Evolutionary conservation across 2,888 invertebrate species (phyloP), one percentile per base, ranked within the genome.

Genomic region (Operophtera brumata): DNA sequence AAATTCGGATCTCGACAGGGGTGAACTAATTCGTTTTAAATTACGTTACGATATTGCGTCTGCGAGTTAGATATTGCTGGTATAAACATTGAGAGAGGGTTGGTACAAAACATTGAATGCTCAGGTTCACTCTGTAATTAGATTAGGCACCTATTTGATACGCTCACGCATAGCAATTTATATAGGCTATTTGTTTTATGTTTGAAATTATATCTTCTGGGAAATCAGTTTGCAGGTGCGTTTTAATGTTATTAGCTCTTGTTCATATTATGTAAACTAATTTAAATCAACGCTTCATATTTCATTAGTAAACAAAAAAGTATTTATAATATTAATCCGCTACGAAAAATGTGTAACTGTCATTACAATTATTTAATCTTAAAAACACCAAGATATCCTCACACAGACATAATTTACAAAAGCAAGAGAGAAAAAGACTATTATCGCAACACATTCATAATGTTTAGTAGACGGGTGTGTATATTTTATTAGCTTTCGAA

Each of bases 11-110:
- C 78, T 72, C 75, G 60, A 80, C 79, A 81, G 84, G 90, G 89
- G 87, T 70, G 81, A 80, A 82, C 89, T 90, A 90, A 90, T 90
- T 90, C 78, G 86, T 86, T 90, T 90, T 85, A 89, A 89, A 90
- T 90, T 90, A 84, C 86, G 82, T 88, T 88, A 87, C 85, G 85
- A 87, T 90, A 90, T 89, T 90, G 80, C 87, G 71, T 82, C 82
- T 70, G 68, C 77, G 76, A 78, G 80, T 87, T 79, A 86, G 84
- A 84, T 89, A 86, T 88, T 71, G 82, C 81, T 70, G 79, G 80
- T 77, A 84, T 84, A 85, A 84, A 86, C 80, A 80, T 65, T 65
- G 68, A 67, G 79, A 85, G 84, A 84, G 86, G 86, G 85, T 80
- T 84, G 73, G 71, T 71, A 77, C 80, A 77, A 82, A 78, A 79